These are phyloP conservation scores for Notamacropus eugenii DNA, from an alignment of 2,797 vertebrate species.

Conservation along the genomic window DNA sequence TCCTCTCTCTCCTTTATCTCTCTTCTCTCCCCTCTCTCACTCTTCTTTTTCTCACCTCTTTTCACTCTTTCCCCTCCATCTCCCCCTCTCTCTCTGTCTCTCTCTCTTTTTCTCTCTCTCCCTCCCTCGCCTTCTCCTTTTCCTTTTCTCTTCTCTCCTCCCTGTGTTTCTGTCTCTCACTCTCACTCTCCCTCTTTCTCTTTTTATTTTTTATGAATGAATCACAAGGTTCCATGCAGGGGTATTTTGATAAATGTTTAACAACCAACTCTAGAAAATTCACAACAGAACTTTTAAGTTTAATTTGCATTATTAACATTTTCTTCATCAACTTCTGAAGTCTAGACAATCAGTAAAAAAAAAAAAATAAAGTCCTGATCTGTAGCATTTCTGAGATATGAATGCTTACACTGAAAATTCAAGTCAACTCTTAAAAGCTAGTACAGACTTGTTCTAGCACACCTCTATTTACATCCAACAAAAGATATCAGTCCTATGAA, in stretches of 20 bases:
- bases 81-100: too few species aligned
- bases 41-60: too few species aligned
- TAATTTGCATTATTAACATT: background rate
- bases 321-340: background rate
- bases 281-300: background rate
- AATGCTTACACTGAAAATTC: background rate
- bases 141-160: background rate
- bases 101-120: too few species aligned
- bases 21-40: too few species aligned
- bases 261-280: background rate
- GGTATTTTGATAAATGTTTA: background rate
- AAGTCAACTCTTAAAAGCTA: background rate
- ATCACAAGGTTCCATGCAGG: background rate
- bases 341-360: background rate
- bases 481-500: background rate
- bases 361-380: background rate
- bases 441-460: background rate
- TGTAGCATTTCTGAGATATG: background rate
- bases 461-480: background rate
- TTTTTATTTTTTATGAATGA: background rate
- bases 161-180: background rate
- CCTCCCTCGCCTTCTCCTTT: too few species aligned
- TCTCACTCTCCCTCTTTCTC: background rate
- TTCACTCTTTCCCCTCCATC: too few species aligned
- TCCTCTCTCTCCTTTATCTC: too few species aligned